These are phyloP conservation scores for Ernsta delagoae DNA, from an alignment of 2,888 invertebrate species.

Conservation along the genomic window DNA sequence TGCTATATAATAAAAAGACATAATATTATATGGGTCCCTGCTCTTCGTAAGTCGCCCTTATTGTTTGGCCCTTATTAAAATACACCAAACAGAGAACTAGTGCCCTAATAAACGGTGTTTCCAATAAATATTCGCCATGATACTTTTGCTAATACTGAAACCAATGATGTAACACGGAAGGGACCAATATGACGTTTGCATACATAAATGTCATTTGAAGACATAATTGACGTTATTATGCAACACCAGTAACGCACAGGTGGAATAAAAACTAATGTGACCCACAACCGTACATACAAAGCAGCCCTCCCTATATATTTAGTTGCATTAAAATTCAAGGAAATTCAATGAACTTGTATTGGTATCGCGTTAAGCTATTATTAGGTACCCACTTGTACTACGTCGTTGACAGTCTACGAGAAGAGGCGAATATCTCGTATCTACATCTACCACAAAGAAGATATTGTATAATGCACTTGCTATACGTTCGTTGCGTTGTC, in stretches of 20 bases:
- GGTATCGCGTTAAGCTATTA: conserved; percentile 15
- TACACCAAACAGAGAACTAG: too few species aligned
- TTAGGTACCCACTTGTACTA: background rate
- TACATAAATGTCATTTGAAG: conserved; percentile 32
- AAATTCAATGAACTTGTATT: conserved; percentile 57
- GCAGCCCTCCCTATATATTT: conserved; percentile 46
- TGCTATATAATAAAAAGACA: too few species aligned
- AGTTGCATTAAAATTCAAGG: conserved; percentile 61
- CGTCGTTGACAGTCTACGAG: conserved; percentile 17
- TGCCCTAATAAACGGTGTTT: too few species aligned
- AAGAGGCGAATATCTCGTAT: background rate
- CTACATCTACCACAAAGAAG: background rate
- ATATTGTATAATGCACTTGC: background rate
- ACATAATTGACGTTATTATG: conserved; percentile 50
- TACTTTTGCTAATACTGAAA: conserved; percentile 5
- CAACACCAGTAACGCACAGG: conserved; percentile 48
- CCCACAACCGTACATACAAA: conserved; percentile 51
- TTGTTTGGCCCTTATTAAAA: too few species aligned
- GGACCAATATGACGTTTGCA: conserved; percentile 19
- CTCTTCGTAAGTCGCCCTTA: too few species aligned
- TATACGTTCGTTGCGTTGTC: too few species aligned
- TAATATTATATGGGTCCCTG: too few species aligned
- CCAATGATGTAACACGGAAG: conserved; percentile 30
- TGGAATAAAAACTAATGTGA: conserved; percentile 56
- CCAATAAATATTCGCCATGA: too few species aligned